A percentile compares a stretch with the other conserved stretches of the same genome.
These are phyloP conservation scores for Ophion obscuratus DNA, from an alignment of 2,888 invertebrate species.

Conservation along the genomic window DNA sequence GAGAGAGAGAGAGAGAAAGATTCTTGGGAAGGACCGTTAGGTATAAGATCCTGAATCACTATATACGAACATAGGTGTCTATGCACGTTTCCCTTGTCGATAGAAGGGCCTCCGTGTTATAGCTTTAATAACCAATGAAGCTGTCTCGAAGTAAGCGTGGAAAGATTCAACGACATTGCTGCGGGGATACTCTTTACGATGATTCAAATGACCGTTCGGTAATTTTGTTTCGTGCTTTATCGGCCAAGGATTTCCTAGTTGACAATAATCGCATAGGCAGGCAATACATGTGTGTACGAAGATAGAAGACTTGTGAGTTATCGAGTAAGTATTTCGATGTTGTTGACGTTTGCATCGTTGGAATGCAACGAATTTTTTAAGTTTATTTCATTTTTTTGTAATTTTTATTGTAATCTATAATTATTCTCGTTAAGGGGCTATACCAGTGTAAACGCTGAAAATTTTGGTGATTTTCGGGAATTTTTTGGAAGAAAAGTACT, in stretches of 20 bases:
- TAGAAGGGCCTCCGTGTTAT: conserved; percentile 16
- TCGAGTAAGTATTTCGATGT: too few species aligned
- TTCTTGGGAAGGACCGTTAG: conserved; percentile 75
- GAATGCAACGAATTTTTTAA: too few species aligned
- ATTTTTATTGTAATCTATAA: too few species aligned
- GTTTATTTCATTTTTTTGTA: too few species aligned
- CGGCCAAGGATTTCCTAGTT: not conserved
- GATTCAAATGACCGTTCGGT: conserved; percentile 45
- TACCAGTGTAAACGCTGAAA: too few species aligned
- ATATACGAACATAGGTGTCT: conserved; percentile 35
- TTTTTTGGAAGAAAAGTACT: too few species aligned
- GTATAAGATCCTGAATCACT: conserved; percentile 71
- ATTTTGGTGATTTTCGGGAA: too few species aligned
- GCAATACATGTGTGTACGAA: too few species aligned
- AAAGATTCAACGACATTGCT: conserved; percentile 64
- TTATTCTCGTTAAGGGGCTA: too few species aligned
- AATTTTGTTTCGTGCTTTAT: conserved; percentile 27
- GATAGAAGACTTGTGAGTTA: too few species aligned
- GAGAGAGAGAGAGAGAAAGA: conserved; percentile 30
- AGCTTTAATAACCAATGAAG: conserved; percentile 54
- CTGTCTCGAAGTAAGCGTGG: conserved; percentile 64
- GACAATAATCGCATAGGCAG: conserved; percentile 13
- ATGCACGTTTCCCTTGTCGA: conserved; percentile 34
- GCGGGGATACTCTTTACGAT: conserved; percentile 17
- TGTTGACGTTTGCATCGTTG: too few species aligned